These are phyloP conservation scores for Callipepla squamata DNA, from an alignment of 2,113 vertebrate genomes.

Conservation along the genomic window DNA sequence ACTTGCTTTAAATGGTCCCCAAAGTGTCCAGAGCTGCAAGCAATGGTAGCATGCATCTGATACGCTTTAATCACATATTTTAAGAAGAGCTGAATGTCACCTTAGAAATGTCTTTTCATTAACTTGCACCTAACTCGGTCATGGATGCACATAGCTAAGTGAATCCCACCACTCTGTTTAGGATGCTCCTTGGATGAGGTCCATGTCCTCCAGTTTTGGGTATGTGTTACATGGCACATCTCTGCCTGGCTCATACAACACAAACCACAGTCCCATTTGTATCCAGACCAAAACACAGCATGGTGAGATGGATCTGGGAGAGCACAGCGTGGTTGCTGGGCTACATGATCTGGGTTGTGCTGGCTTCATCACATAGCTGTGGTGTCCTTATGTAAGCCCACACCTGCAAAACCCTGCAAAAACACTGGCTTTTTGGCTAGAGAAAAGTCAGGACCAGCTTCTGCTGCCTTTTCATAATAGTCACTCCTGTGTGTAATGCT, in stretches of 20 bases:
- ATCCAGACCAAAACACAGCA: neutral
- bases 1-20: neutral
- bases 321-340: neutral
- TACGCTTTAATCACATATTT: neutral
- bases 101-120: neutral
- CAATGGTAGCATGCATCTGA: neutral
- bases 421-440: neutral
- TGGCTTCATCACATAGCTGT: fast-evolving
- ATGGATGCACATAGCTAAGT: neutral
- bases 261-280: neutral
- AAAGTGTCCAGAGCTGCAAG: neutral
- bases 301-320: neutral
- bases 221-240: too few relatives aligned
- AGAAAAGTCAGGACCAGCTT: neutral
- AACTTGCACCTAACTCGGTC: neutral
- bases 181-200: neutral
- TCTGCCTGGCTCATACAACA: neutral
- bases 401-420: neutral
- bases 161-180: neutral
- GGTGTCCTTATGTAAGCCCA: neutral
- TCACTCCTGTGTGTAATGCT: neutral
- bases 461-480: neutral
- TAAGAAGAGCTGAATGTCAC: neutral
- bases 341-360: neutral
- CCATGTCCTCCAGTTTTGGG: neutral